Conservation (phyloP, 2,113 vertebrate genomes). For the Rhea pennata region DNA sequence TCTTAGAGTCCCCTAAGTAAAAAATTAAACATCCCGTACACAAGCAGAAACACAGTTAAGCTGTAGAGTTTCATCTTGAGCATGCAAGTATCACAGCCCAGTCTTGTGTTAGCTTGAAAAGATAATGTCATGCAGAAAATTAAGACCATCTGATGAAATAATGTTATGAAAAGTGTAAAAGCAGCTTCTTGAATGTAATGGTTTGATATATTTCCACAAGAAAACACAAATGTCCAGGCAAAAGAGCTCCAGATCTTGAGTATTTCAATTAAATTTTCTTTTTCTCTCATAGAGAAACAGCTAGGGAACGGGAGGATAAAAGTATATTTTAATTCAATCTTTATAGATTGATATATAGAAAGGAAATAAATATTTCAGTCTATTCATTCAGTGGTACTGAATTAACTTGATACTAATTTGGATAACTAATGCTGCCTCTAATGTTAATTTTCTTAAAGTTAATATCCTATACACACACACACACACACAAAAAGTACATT, state of each 20-base stretch:
- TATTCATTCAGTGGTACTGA: conserved; percentile 66
- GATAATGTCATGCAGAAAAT: conserved; percentile 72
- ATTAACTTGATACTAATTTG: conserved; percentile 65
- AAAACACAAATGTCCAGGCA: conserved; percentile 45
- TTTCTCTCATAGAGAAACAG: conserved; percentile 33
- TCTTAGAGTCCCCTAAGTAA: conserved; percentile 50
- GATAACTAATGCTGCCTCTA: conserved; percentile 67
- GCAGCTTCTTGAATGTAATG: conserved; percentile 20
- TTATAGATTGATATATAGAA: conserved; percentile 3
- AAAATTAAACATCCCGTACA: conserved; percentile 39
- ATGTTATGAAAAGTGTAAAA: conserved; percentile 64
- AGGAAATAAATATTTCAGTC: conserved; percentile 34
- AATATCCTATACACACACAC: conserved; percentile 9
- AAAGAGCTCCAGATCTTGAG: conserved; percentile 55
- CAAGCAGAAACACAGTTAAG: conserved; percentile 53
- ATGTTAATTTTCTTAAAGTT: conserved; percentile 65
- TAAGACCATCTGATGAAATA: conserved; percentile 73
- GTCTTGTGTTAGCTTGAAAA: conserved; percentile 66
- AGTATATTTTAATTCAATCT: conserved; percentile 17
- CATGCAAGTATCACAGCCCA: conserved; percentile 62
- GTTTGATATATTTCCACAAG: conserved; percentile 63
- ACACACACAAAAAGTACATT: background rate
- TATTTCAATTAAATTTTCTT: conserved; percentile 49
- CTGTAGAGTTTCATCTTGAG: conserved; percentile 43
- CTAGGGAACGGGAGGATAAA: background rate